A percentile compares a stretch with the other conserved stretches of the same genome.
These are phyloP conservation scores for Drosophila histrio DNA, from an alignment of 2,888 invertebrate genomes.

Conservation along the genomic window DNA sequence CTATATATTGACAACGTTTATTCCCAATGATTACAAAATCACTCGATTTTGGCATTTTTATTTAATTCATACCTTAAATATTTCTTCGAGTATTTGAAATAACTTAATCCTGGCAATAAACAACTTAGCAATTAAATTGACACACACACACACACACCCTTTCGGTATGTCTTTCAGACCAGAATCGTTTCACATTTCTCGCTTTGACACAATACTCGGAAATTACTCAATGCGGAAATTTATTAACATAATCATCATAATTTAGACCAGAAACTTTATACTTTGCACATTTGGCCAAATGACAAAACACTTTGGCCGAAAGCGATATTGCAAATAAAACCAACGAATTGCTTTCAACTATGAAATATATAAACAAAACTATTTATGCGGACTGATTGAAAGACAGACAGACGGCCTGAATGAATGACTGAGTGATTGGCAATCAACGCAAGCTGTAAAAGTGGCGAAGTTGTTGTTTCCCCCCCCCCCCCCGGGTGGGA, in stretches of 20 bases:
- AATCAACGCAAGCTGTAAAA: background rate
- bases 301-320: slow-evolving; percentile 2
- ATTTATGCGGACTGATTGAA: slow-evolving; percentile 8
- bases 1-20: slow-evolving; percentile 19
- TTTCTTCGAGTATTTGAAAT: background rate
- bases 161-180: background rate
- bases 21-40: slow-evolving; percentile 25
- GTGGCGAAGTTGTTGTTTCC: background rate
- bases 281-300: slow-evolving; percentile 1
- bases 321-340: background rate
- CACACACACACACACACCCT: background rate
- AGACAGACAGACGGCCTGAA: background rate
- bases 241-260: slow-evolving; percentile 1
- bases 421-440: background rate
- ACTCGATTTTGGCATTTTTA: slow-evolving; percentile 11
- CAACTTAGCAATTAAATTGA: background rate
- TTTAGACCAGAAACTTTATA: background rate
- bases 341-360: slow-evolving; percentile 2
- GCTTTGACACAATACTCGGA: background rate
- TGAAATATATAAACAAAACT: slow-evolving; percentile 6
- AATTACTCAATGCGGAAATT: slow-evolving; percentile 7
- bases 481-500: background rate
- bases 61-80: slow-evolving; percentile 9
- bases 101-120: background rate
- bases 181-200: background rate